phyloP scores from a whole-genome alignment of 2,797 vertebrate genomes.

The Melanotaenia pygmaea region DNA sequence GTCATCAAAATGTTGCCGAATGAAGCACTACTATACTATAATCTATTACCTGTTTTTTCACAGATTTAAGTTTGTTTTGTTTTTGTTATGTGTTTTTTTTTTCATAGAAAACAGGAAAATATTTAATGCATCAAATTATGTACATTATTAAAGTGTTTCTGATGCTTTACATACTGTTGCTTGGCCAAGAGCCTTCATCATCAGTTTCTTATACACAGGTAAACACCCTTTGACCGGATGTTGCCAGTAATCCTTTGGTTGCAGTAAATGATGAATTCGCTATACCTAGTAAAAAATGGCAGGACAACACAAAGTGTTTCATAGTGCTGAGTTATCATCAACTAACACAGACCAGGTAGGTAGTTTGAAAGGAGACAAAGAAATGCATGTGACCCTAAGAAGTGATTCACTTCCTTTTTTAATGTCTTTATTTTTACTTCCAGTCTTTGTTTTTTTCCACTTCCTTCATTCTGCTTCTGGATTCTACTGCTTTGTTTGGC shows the following conservation, averaged over 20 bases:
- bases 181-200: background rate
- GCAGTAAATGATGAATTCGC: background rate
- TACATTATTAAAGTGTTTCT: constrained; percentile 6
- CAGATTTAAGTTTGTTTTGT: constrained; percentile 1
- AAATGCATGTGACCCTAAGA: background rate
- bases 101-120: constrained; percentile 2
- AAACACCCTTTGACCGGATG: background rate
- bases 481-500: background rate
- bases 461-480: background rate
- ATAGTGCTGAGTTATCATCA: background rate
- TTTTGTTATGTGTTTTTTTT: background rate
- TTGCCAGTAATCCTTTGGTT: background rate
- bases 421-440: background rate
- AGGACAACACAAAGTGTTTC: background rate
- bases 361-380: background rate
- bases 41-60: background rate
- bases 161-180: constrained; percentile 7
- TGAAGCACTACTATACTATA: constrained; percentile 4
- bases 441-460: too few species aligned
- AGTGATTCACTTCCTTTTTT: background rate
- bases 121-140: constrained; percentile 11
- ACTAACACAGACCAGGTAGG: background rate
- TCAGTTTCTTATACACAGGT: background rate
- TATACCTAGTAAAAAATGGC: background rate
- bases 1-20: constrained; percentile 28